Percentiles rank a stretch among this genome's conserved stretches.
Evolutionary conservation across 2,113 vertebrate genomes (phyloP).

Genomic region (Lycocorax pyrrhopterus): DNA sequence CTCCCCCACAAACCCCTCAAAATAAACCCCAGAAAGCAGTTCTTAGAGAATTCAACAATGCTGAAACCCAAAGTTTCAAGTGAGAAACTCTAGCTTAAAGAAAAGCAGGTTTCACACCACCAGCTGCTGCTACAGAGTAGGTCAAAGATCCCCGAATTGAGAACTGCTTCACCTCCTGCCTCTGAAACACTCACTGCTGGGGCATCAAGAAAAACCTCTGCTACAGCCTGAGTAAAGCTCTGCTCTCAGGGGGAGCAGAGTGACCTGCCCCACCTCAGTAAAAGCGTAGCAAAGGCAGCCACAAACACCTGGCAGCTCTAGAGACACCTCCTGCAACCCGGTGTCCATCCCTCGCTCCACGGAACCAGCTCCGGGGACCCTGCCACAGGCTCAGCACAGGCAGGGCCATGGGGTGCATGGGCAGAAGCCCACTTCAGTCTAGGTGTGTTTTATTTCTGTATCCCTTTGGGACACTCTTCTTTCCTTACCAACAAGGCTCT

Average conservation of each 20-base stretch:
- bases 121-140: background rate
- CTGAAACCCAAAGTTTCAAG: background rate
- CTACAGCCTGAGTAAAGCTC: background rate
- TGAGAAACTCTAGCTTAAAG: background rate
- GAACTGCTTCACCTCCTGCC: background rate
- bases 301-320: background rate
- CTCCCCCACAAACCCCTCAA: background rate
- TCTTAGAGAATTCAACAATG: background rate
- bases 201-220: background rate
- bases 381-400: background rate
- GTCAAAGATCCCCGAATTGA: background rate
- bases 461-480: background rate
- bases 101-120: background rate
- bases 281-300: background rate
- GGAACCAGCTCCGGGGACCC: background rate
- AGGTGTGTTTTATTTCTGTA: background rate
- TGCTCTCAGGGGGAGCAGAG: background rate
- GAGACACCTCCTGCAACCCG: background rate
- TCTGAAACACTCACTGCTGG: background rate
- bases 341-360: background rate
- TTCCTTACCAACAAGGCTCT: background rate
- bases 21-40: background rate
- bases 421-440: background rate
- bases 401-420: background rate
- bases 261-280: background rate